Base-by-base conservation (phyloP, 2,888 invertebrate species). In the Spodoptera littoralis region DNA sequence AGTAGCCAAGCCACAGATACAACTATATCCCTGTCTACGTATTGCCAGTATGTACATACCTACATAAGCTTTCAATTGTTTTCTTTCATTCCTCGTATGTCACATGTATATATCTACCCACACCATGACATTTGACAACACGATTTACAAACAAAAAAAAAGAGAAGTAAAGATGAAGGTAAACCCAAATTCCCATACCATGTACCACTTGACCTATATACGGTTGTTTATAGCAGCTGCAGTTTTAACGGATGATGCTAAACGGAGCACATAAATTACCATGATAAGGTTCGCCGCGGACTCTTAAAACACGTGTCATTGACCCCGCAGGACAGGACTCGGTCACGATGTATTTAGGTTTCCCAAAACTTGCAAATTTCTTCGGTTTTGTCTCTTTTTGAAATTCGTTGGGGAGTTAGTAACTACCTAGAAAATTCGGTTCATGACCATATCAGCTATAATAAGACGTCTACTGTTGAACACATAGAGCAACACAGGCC, bases 231-330 rank as follows among this genome's bases (percentile, higher is more conserved):
- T 18, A 24, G 4, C 50, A 46, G 48, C 46, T 53, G 50, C 50
- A 48, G 50, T 76, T 65, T 63, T 66, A 76, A 70, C 63, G 60
- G 65, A 51, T 62, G 24, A 36, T 58, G 41, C 48, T 59, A 63
- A 73, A 76, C 64, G 59, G 55, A 50, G 27, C 36, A 13, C 52
- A 66, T 70, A 4, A 43, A 71, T 78, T 47, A 62, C 65, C 30
- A 41, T 70, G 79, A 77, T 77, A 78, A 74, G 62, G 58, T 69
- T 77, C 64, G 46, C n/a, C 55, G 60, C 59, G 44, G 47, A 44
- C 58, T 51, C 53, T 63, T 68, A 64, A 57, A 43, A 47, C 52
- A 30, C 30, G 12, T 60, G 79, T 76, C 74, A 48, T 51, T 70
- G 66, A 78, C 73, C 67, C 46, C 60, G 45, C 61, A 3, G 55